Percentiles rank a stretch among this genome's conserved stretches.
These are phyloP conservation scores for Perca fluviatilis DNA, from an alignment of 2,113 vertebrate species.

Conservation along the genomic window DNA sequence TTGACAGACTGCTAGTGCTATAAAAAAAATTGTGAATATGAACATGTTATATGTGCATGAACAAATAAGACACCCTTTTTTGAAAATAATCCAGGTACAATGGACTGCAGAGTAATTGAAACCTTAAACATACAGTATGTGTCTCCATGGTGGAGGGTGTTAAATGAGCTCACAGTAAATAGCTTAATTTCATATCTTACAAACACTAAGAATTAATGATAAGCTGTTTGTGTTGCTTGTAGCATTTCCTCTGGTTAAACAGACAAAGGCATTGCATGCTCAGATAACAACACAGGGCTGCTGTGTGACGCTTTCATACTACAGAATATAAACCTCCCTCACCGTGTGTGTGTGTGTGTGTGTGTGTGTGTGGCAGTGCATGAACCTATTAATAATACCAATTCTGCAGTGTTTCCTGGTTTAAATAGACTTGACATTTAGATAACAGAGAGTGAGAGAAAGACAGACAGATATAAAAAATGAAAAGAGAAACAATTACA, in stretches of 20 bases:
- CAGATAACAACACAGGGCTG: constrained; percentile 17
- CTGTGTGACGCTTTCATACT: constrained; percentile 2
- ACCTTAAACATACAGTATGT: neutral
- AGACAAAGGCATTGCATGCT: constrained; percentile 12
- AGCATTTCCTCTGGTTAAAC: neutral
- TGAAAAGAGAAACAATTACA: neutral
- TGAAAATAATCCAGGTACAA: neutral
- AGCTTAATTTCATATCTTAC: neutral
- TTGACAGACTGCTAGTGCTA: neutral
- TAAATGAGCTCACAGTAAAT: neutral
- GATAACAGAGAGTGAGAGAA: constrained; percentile 2
- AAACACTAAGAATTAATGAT: neutral
- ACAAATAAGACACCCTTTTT: neutral
- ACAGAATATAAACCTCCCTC: constrained; percentile 19
- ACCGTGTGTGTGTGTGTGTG: neutral
- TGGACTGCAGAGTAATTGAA: neutral
- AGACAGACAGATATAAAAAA: constrained; percentile 7
- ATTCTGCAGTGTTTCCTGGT: constrained; percentile 28
- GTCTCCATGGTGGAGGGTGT: neutral
- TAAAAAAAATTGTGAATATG: neutral
- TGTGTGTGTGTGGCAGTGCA: neutral
- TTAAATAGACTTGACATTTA: constrained; percentile 55
- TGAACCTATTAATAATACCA: constrained; percentile 26
- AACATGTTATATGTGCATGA: neutral
- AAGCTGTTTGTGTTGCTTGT: neutral